phyloP scores from a whole-genome alignment of 2,888 invertebrate species.

The Lucinisca nassula region DNA sequence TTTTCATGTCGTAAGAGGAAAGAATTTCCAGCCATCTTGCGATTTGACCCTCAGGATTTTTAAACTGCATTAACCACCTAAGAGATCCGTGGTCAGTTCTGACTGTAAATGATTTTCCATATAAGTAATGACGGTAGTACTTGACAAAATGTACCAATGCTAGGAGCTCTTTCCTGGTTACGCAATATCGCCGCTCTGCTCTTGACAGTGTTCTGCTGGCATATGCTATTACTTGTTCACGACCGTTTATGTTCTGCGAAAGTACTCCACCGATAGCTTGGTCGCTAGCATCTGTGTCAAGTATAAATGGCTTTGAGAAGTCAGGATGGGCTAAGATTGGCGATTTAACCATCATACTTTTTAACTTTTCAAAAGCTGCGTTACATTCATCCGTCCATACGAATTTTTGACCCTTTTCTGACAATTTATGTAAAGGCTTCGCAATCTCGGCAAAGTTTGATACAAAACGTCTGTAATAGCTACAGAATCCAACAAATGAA shows the following conservation, averaged over 20 bases:
- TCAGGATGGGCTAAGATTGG: not conserved
- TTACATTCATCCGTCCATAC: too few species aligned
- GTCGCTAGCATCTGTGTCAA: not conserved
- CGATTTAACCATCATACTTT: not conserved
- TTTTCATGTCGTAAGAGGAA: too few species aligned
- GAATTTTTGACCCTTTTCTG: not conserved
- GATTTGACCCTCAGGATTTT: not conserved
- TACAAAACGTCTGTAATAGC: too few species aligned
- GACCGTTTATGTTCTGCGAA: not conserved
- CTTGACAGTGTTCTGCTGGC: not conserved
- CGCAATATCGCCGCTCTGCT: not conserved
- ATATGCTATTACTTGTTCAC: not conserved
- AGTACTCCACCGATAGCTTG: not conserved
- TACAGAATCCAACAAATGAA: not conserved
- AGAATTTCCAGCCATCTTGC: too few species aligned
- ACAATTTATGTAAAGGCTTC: not conserved
- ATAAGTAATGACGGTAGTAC: not conserved
- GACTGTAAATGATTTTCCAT: not conserved
- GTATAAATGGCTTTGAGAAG: not conserved
- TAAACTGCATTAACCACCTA: not conserved
- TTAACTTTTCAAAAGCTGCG: not conserved
- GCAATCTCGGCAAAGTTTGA: not conserved
- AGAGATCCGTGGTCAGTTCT: not conserved
- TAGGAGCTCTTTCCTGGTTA: too few species aligned
- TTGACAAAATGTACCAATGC: not conserved